A percentile compares a stretch with the other conserved stretches of the same genome.
phyloP scores from a whole-genome alignment of 2,113 vertebrate species.

The Podarcis muralis region DNA sequence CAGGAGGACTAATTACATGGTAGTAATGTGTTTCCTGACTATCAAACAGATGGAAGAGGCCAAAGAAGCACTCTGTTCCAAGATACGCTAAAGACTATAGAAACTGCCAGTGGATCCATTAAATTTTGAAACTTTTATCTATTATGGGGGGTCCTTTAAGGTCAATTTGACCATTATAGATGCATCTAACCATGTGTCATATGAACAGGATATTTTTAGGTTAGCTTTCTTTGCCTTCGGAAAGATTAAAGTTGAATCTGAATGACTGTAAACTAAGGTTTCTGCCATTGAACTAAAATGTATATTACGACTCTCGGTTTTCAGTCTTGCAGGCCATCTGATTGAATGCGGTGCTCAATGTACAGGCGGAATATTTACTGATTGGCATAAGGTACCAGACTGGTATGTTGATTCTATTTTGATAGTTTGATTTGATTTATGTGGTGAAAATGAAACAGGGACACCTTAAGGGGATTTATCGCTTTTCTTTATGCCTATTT shows the following conservation, averaged over 20 bases:
- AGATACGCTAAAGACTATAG: neutral
- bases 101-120: neutral
- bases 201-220: neutral
- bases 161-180: neutral
- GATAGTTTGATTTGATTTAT: neutral
- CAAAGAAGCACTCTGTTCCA: neutral
- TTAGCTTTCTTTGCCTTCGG: neutral
- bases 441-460: neutral
- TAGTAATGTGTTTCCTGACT: neutral
- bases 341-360: slow-evolving; percentile 88
- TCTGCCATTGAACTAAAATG: neutral
- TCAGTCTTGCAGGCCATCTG: slow-evolving; percentile 86
- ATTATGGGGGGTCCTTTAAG: neutral
- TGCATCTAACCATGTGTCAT: neutral
- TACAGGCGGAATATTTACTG: slow-evolving; percentile 88
- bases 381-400: slow-evolving; percentile 85
- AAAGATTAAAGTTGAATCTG: neutral
- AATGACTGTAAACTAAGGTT: neutral
- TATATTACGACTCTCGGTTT: slow-evolving; percentile 4
- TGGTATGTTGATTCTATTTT: slow-evolving; percentile 73
- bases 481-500: neutral
- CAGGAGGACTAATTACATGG: neutral
- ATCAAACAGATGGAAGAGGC: neutral
- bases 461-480: neutral
- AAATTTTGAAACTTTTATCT: neutral